These are phyloP conservation scores for Rotaria socialis DNA, from an alignment of 2,888 invertebrate genomes.

Conservation along the genomic window DNA sequence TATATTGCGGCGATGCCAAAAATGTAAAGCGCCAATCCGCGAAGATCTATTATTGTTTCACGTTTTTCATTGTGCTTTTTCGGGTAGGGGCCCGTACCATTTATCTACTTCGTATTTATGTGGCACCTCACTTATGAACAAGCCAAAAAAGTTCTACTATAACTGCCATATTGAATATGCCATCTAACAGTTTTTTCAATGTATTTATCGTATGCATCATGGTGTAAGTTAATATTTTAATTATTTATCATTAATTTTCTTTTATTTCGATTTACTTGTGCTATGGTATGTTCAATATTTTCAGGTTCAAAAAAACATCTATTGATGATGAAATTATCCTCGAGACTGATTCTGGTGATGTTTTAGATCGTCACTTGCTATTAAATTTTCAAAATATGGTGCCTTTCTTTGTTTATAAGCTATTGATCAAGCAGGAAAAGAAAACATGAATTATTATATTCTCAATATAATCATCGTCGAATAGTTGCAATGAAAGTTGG, in stretches of 20 bases:
- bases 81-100: too few relatives aligned
- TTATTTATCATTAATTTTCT: too few relatives aligned
- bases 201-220: conserved; percentile 10
- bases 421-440: background rate
- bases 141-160: background rate
- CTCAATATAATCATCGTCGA: background rate
- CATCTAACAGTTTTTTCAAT: background rate
- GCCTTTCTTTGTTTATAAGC: conserved; percentile 22
- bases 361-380: conserved; percentile 4
- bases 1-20: too few relatives aligned
- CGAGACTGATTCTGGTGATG: background rate
- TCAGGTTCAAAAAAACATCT: background rate
- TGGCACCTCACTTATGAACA: background rate
- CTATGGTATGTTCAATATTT: conserved; percentile 5
- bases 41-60: too few relatives aligned
- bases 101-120: background rate
- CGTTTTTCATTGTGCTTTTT: too few relatives aligned
- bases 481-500: background rate
- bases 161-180: background rate
- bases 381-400: conserved; percentile 24
- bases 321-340: background rate
- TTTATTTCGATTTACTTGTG: background rate
- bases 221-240: background rate
- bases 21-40: too few relatives aligned
- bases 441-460: background rate